A percentile compares a stretch with the other conserved stretches of the same genome.
Conservation (phyloP, 23 tunicate genomes). For the Pegea sp. region DNA sequence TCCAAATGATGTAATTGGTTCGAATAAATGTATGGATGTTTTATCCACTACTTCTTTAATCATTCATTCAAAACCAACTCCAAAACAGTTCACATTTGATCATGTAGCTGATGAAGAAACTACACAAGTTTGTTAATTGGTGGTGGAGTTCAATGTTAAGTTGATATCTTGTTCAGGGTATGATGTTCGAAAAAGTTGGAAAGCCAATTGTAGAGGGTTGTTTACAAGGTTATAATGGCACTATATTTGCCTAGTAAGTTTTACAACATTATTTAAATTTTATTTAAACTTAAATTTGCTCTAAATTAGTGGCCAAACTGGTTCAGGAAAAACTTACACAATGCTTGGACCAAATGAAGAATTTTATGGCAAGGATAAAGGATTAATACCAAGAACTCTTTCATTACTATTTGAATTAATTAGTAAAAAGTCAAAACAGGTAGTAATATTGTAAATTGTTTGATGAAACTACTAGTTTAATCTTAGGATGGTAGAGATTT, state of each 20-base stretch:
- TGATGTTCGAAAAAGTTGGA: constrained; percentile 27
- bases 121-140: constrained; percentile 19
- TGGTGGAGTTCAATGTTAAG: no score
- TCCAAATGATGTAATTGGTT: constrained; percentile 4
- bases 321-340: constrained; percentile 60
- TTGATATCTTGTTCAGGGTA: no score
- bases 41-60: background rate
- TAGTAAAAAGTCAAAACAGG: constrained; percentile 14
- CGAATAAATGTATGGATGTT: constrained; percentile 3
- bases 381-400: constrained; percentile 36
- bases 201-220: constrained; percentile 43
- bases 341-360: constrained; percentile 41
- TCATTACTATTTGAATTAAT: constrained; percentile 33
- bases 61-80: background rate
- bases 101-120: constrained; percentile 13
- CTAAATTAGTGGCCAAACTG: constrained; percentile 43
- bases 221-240: constrained; percentile 60
- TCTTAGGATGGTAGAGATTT: constrained; percentile 27
- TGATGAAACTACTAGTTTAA: background rate
- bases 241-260: constrained; percentile 55
- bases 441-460: constrained; percentile 1
- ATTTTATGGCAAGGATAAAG: constrained; percentile 3
- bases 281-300: background rate
- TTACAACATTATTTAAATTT: background rate
- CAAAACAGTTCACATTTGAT: constrained; percentile 13